These are phyloP conservation scores for Sphecodes monilicornis DNA, from an alignment of 2,888 invertebrate species.

Conservation along the genomic window DNA sequence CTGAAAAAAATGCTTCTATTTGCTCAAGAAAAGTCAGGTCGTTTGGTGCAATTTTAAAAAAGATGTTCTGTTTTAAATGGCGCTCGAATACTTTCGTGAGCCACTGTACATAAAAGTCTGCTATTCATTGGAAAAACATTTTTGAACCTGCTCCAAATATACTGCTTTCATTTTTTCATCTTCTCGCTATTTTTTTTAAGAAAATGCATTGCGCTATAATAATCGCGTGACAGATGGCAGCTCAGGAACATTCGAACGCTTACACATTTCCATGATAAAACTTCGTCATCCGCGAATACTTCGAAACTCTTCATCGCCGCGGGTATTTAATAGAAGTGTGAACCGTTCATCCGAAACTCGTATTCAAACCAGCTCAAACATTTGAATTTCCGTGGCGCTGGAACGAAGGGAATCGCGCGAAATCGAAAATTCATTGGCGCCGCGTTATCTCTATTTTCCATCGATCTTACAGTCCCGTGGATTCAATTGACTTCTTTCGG, in stretches of 20 bases:
- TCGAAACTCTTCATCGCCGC: background rate
- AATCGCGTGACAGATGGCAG: too few relatives aligned
- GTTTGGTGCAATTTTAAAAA: too few relatives aligned
- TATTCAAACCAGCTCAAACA: background rate
- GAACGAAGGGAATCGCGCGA: background rate
- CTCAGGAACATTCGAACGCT: background rate
- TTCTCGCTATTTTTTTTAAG: too few relatives aligned
- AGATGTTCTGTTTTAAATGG: too few relatives aligned
- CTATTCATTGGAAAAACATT: too few relatives aligned
- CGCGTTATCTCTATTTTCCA: constrained; percentile 7
- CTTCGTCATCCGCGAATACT: background rate
- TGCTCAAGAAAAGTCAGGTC: too few relatives aligned
- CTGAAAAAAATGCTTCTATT: too few relatives aligned
- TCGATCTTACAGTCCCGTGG: background rate
- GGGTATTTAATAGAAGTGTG: background rate
- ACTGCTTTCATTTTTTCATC: background rate
- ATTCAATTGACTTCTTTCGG: constrained; percentile 28
- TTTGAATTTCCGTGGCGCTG: background rate
- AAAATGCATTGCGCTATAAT: too few relatives aligned
- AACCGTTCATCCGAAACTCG: background rate
- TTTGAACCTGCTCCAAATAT: background rate
- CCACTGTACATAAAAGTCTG: too few relatives aligned
- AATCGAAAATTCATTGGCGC: constrained; percentile 4
- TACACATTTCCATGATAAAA: background rate
- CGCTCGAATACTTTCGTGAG: too few relatives aligned